Percentiles rank a stretch among this genome's conserved stretches.
Conservation (phyloP, 1,140 invertebrate species). For the Hycleus cichorii region DNA sequence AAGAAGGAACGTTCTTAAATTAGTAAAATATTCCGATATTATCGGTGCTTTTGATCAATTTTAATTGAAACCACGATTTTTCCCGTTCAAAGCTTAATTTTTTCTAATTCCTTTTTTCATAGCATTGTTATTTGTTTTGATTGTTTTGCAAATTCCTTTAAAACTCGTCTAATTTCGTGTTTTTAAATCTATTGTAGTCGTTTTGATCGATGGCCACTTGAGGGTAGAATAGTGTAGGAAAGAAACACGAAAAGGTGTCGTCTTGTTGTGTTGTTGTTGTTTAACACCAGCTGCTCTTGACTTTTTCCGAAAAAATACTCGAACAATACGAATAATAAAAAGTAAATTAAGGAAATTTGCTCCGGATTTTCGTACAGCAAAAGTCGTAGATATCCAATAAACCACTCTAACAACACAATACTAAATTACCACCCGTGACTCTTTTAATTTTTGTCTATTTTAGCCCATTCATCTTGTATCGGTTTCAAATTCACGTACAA, state of each 20-base stretch:
- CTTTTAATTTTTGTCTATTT: too few species aligned
- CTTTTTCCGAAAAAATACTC: neutral
- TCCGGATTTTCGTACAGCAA: conserved; percentile 21
- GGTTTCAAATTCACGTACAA: conserved; percentile 18
- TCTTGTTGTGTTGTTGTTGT: neutral
- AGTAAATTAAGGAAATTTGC: conserved; percentile 29
- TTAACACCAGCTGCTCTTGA: neutral
- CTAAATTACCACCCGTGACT: conserved; percentile 27
- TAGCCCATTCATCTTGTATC: too few species aligned
- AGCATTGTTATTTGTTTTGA: too few species aligned
- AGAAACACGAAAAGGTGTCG: neutral
- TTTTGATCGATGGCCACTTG: neutral
- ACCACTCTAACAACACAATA: conserved; percentile 19
- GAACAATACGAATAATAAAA: conserved; percentile 25
- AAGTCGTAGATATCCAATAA: conserved; percentile 18
- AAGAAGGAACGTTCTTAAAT: too few species aligned
- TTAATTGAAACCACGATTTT: too few species aligned
- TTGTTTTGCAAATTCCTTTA: too few species aligned
- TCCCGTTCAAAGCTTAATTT: too few species aligned
- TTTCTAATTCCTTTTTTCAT: too few species aligned
- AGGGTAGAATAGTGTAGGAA: neutral
- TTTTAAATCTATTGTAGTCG: too few species aligned
- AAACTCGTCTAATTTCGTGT: too few species aligned
- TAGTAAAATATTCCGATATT: too few species aligned
- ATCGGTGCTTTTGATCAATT: too few species aligned